A percentile compares a stretch with the other conserved stretches of the same genome.
Conservation (phyloP, 2,888 invertebrate genomes). For the Heteromurus nitidus region DNA sequence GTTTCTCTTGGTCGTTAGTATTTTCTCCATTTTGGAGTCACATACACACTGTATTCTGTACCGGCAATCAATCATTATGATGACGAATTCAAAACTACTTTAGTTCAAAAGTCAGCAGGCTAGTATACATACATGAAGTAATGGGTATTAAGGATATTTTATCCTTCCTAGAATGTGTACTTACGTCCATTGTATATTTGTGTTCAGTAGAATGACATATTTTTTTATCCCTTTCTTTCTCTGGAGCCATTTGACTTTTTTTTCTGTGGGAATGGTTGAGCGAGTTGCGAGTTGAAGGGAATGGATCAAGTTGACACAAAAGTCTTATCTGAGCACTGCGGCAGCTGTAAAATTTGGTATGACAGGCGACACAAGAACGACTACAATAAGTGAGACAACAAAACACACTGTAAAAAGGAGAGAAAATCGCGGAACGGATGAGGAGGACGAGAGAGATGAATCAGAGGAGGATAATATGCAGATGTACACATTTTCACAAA, state of each 20-base stretch:
- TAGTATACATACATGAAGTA: no score
- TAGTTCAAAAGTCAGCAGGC: no score
- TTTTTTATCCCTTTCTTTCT: constrained; percentile 26
- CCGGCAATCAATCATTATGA: no score
- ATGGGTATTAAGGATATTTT: no score
- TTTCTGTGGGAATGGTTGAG: constrained; percentile 30
- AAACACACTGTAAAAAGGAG: neutral
- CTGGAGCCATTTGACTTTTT: constrained; percentile 46
- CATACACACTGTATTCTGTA: no score
- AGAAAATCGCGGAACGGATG: constrained; percentile 2
- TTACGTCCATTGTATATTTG: no score
- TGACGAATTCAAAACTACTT: no score
- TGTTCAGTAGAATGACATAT: neutral
- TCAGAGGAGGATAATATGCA: neutral
- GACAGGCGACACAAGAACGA: constrained; percentile 48
- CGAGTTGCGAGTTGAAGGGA: no score
- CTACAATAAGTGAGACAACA: constrained; percentile 2
- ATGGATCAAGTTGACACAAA: constrained; percentile 58
- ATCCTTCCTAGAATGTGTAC: no score
- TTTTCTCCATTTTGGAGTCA: no score
- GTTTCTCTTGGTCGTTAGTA: no score
- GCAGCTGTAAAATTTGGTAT: constrained; percentile 61
- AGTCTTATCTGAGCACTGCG: constrained; percentile 58
- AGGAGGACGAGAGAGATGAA: constrained; percentile 24
- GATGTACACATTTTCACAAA: no score